Percentiles rank a stretch among this genome's conserved stretches.
Evolutionary conservation across 2,113 vertebrate genomes (phyloP).

Genomic region (Ophiodon elongatus): DNA sequence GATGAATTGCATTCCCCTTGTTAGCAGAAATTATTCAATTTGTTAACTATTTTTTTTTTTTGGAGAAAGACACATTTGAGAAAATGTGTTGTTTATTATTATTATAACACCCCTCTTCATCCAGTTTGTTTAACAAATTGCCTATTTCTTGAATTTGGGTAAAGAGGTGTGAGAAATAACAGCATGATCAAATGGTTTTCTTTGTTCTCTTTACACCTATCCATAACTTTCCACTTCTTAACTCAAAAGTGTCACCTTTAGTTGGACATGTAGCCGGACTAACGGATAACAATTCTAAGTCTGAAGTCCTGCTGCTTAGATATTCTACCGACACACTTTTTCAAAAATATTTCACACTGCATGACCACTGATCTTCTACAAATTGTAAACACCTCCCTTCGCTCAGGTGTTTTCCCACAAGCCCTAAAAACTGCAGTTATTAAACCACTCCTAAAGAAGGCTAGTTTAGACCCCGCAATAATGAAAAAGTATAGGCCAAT

Average conservation of each 20-base stretch:
- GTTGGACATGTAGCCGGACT: slow-evolving; percentile 8
- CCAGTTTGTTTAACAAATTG: slow-evolving; percentile 25
- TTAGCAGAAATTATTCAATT: slow-evolving; percentile 58
- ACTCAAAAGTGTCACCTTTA: slow-evolving; percentile 21
- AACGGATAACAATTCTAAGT: slow-evolving; percentile 2
- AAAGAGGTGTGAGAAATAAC: slow-evolving; percentile 15
- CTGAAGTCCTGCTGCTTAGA: no score
- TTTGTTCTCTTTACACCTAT: slow-evolving; percentile 17
- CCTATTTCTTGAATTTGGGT: slow-evolving; percentile 15
- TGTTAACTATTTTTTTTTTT: slow-evolving; percentile 35
- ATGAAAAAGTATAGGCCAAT: no score
- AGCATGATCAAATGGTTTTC: slow-evolving; percentile 26
- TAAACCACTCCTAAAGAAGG: no score
- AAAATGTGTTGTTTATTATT: slow-evolving; percentile 43
- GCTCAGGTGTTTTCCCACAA: no score
- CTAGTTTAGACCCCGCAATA: no score
- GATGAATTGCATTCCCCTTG: slow-evolving; percentile 59
- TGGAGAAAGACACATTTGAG: slow-evolving; percentile 21
- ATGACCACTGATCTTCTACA: no score
- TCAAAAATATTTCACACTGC: no score
- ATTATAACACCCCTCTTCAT: not conserved
- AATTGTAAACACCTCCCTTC: no score
- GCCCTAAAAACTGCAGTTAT: no score
- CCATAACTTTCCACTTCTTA: not conserved
- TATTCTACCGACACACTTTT: no score